These are phyloP conservation scores for Gallinago paraguaiae DNA, from an alignment of 2,113 vertebrate genomes.

Conservation along the genomic window DNA sequence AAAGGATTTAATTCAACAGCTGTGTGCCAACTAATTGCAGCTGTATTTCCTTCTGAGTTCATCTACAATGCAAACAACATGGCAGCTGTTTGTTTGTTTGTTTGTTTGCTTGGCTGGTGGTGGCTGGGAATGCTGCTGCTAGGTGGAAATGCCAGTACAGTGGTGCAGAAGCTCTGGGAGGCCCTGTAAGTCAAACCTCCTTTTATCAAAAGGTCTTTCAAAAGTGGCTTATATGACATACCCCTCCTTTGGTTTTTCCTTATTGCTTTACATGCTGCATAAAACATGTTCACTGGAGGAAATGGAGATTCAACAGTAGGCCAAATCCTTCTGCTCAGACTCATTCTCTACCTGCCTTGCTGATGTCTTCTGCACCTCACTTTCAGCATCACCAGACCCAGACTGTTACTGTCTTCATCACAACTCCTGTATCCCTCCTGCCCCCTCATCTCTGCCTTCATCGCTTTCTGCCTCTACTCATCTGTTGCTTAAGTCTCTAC, in stretches of 20 bases:
- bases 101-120: neutral
- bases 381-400: neutral
- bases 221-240: neutral
- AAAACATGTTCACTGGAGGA: neutral
- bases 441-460: neutral
- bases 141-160: neutral
- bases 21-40: neutral
- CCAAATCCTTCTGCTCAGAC: neutral
- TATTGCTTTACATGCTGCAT: neutral
- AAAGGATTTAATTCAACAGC: neutral
- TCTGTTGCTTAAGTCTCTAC: neutral
- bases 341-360: neutral
- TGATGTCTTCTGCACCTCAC: neutral
- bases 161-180: neutral
- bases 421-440: neutral
- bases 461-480: neutral
- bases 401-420: neutral
- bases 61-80: neutral
- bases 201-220: neutral
- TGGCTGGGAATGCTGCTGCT: neutral
- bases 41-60: neutral
- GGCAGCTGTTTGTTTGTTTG: neutral
- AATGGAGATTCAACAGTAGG: neutral
- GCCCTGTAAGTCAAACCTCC: neutral
- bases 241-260: neutral